These are phyloP conservation scores for Malurus leucopterus DNA, from an alignment of 2,797 vertebrate genomes.

Conservation along the genomic window DNA sequence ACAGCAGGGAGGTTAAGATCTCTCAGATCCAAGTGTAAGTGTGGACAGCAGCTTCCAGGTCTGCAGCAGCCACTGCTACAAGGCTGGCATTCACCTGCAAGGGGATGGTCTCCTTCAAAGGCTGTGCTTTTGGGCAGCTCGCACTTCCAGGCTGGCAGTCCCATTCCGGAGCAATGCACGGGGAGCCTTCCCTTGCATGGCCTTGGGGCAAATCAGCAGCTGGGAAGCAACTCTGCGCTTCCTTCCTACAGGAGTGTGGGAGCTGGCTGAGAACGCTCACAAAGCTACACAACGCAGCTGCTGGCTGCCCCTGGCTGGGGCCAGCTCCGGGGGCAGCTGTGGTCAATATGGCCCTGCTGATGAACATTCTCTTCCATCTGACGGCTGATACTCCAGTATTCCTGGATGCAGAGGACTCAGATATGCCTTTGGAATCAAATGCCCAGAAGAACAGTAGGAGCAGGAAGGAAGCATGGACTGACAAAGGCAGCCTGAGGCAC, in stretches of 20 bases:
- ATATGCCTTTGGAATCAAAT: too few relatives aligned
- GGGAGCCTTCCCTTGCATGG: neutral
- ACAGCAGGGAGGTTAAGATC: neutral
- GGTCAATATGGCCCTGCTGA: neutral
- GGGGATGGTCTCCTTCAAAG: too few relatives aligned
- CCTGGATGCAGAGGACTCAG: too few relatives aligned
- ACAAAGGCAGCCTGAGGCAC: too few relatives aligned
- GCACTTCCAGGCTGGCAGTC: neutral
- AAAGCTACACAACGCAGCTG: rapidly evolving
- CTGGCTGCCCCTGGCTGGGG: neutral
- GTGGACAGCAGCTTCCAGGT: neutral
- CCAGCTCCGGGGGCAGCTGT: rapidly evolving
- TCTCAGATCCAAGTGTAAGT: rapidly evolving
- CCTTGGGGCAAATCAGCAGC: rapidly evolving
- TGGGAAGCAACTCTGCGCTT: rapidly evolving
- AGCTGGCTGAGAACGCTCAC: rapidly evolving
- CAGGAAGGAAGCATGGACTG: too few relatives aligned
- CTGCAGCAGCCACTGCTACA: neutral
- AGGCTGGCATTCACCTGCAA: neutral
- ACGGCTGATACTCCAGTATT: too few relatives aligned
- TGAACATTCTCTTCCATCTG: neutral
- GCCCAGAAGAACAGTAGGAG: too few relatives aligned
- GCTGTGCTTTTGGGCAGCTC: neutral
- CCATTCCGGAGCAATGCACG: rapidly evolving
- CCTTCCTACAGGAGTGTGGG: neutral